These are phyloP conservation scores for Drosophila leonis DNA, from an alignment of 2,888 invertebrate species.

Conservation along the genomic window DNA sequence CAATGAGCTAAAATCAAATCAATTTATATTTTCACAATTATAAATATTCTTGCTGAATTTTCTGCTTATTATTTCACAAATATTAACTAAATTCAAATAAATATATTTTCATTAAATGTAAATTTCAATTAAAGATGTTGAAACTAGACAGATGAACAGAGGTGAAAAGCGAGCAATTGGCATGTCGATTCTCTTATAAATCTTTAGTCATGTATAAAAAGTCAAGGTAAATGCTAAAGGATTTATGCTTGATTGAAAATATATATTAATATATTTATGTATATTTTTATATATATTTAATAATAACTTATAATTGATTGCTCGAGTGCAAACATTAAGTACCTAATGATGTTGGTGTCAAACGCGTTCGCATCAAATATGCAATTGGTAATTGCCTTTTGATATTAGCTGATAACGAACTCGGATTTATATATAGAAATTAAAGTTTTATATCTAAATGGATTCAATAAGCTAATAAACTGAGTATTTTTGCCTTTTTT, in stretches of 20 bases:
- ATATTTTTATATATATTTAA: not conserved
- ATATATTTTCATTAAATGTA: not conserved
- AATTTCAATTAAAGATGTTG: not conserved
- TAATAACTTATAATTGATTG: not conserved
- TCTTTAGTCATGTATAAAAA: not conserved
- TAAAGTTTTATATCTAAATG: constrained; percentile 4
- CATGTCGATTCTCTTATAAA: not conserved
- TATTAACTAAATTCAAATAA: not conserved
- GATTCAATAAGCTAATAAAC: constrained; percentile 14
- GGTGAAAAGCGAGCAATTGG: not conserved
- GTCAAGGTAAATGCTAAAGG: not conserved
- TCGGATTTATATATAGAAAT: not conserved
- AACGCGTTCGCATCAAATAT: not conserved
- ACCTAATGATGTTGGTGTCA: not conserved
- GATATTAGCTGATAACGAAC: not conserved
- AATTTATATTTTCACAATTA: too few species aligned
- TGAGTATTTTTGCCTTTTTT: constrained; percentile 10
- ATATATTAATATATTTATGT: not conserved
- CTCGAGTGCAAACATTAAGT: not conserved
- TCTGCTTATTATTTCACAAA: too few species aligned
- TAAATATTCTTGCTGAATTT: too few species aligned
- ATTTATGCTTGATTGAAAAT: not conserved
- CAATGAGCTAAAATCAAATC: too few species aligned
- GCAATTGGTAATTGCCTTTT: constrained; percentile 4
- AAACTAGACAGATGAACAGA: not conserved